Conservation (phyloP, 2,888 invertebrate species). For the Epistrophe grossulariae region DNA sequence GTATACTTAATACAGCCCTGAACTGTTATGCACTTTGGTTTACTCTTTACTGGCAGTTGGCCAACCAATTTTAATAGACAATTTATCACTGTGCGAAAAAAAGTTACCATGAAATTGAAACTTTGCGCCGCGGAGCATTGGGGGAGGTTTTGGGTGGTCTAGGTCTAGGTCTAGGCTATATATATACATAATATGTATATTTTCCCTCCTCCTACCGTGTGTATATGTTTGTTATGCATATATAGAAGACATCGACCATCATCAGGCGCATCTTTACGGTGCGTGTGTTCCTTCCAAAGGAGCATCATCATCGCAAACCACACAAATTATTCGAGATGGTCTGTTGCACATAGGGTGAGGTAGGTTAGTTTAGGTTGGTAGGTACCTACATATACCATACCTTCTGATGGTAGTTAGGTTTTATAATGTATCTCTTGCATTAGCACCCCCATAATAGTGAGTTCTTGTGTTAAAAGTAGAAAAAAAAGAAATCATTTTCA, state of each 20-base stretch:
- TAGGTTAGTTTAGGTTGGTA: conserved; percentile 20
- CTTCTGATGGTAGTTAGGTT: conserved; percentile 9
- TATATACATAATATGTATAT: too few relatives aligned
- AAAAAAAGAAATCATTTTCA: conserved; percentile 54
- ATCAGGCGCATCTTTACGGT: conserved; percentile 48
- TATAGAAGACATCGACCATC: conserved; percentile 26
- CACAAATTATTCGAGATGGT: conserved; percentile 50
- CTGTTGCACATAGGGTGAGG: conserved; percentile 47
- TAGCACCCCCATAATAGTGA: conserved; percentile 69
- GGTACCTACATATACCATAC: too few relatives aligned
- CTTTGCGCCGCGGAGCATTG: conserved; percentile 56
- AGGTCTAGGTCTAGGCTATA: conserved; percentile 50
- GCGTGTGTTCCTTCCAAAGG: conserved; percentile 61
- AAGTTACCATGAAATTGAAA: conserved; percentile 74
- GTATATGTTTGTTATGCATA: not conserved
- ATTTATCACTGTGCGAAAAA: conserved; percentile 70
- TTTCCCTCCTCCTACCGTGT: conserved; percentile 49
- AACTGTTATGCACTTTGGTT: conserved; percentile 26
- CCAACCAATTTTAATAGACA: conserved; percentile 70
- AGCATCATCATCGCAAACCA: conserved; percentile 20
- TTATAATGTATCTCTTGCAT: conserved; percentile 60
- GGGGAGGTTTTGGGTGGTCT: conserved; percentile 70
- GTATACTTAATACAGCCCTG: conserved; percentile 9
- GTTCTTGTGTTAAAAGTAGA: conserved; percentile 40
- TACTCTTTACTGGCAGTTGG: conserved; percentile 34